Evolutionary conservation across 37 sponge, comb jelly and placozoan species (phyloP), one percentile per base, ranked within the genome.

Genomic region (Bolinopsis microptera): DNA sequence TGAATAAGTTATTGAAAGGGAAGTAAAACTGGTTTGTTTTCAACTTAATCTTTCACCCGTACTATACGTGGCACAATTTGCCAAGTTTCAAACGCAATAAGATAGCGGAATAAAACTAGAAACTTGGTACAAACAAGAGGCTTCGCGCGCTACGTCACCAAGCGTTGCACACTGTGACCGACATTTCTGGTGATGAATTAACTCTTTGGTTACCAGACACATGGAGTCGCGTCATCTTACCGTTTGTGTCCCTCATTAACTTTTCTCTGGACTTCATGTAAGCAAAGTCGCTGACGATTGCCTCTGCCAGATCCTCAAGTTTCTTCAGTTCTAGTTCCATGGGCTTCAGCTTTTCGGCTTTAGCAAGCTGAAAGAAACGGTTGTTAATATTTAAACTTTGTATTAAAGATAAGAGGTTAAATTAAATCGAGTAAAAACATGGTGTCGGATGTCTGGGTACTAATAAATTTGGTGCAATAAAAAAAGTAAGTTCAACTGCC

Each of bases 211-310:
- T n/a, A n/a, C n/a, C n/a, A n/a, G n/a, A n/a, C n/a, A n/a, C n/a
- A n/a, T n/a, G n/a, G n/a, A n/a, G n/a, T n/a, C n/a, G n/a, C 61
- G 2, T 35, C 18, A 35, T 34, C 93, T 27, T 69, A 98, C 98
- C 98, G 93, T 99, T 99, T 38, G 99, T 99, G 76, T 99, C 99
- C 90, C 99, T 96, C 99, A 99, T 99, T 37, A 97, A 96, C 83
- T 99, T 96, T 69, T 99, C 99, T 83, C 99, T 94, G 31, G 94
- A 94, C 86, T 98, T 94, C 99, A 99, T 99, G 94, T 99, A 99
- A 2, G 96, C 96, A 95, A 99, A 99, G 93, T 99, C 98, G 80
- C 96, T 94, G 37, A 99, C 99, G 48, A 99, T 95, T 25, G 96
- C 96, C 61, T 99, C 95, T n/a, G 99, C 95, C 5, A 99, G 80